These are phyloP conservation scores for Theristicus caerulescens DNA, from an alignment of 2,113 vertebrate species.

Conservation along the genomic window DNA sequence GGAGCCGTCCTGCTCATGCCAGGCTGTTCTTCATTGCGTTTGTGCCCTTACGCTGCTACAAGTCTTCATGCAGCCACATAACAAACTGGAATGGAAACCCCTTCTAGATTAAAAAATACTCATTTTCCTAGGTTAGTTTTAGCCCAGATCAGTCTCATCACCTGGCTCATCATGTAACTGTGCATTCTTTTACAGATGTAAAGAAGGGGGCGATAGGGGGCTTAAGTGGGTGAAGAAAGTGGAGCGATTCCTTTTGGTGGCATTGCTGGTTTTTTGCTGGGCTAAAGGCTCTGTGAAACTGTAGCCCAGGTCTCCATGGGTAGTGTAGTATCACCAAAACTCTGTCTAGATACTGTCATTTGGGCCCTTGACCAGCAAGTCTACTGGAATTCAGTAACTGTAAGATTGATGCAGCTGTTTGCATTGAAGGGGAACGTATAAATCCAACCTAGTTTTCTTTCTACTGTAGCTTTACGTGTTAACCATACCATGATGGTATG, in stretches of 20 bases:
- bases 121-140: neutral
- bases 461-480: fast-evolving
- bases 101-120: neutral
- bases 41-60: fast-evolving
- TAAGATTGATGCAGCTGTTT: neutral
- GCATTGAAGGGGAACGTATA: fast-evolving
- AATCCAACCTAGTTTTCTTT: neutral
- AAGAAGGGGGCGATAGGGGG: neutral
- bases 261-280: fast-evolving
- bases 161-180: fast-evolving
- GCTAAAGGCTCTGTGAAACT: neutral
- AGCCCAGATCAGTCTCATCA: too few species aligned
- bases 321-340: fast-evolving
- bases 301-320: neutral
- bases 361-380: too few species aligned
- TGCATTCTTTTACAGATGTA: too few species aligned
- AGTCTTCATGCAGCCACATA: fast-evolving
- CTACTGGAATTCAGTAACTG: fast-evolving
- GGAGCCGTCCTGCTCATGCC: neutral
- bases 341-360: fast-evolving
- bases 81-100: too few species aligned
- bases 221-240: fast-evolving
- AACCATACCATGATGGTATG: neutral
- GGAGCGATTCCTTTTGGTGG: neutral
- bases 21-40: fast-evolving